Conservation (phyloP, 1,140 invertebrate genomes). For the Hormaphis cornu region DNA sequence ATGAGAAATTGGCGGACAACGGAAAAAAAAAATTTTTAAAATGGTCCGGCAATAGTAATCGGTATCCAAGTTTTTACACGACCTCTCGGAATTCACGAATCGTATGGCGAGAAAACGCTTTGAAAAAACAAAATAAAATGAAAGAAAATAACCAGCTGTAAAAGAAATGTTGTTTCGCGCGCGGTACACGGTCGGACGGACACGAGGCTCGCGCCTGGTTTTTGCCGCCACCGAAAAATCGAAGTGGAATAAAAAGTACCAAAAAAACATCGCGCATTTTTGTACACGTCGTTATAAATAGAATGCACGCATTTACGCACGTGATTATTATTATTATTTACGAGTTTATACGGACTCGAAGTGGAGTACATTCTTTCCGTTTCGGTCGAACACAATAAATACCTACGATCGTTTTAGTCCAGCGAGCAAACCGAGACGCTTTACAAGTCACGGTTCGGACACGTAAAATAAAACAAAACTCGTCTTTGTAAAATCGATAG, state of each 20-base stretch:
- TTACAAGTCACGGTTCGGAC: too few relatives aligned
- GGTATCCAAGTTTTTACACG: conserved; percentile 21
- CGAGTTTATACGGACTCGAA: too few relatives aligned
- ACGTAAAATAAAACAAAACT: too few relatives aligned
- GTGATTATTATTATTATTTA: too few relatives aligned
- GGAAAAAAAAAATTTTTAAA: background rate
- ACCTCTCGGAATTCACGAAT: conserved; percentile 15
- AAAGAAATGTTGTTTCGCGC: background rate
- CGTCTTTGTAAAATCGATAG: too few relatives aligned
- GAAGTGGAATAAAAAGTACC: background rate
- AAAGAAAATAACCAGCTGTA: background rate
- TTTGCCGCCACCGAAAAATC: background rate
- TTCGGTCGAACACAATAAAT: too few relatives aligned
- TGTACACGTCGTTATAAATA: conserved; percentile 5
- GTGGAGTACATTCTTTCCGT: too few relatives aligned
- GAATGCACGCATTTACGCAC: background rate
- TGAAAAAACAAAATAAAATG: conserved; percentile 1
- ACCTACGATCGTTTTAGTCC: too few relatives aligned
- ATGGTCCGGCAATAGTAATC: conserved; percentile 6
- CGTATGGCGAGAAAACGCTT: background rate
- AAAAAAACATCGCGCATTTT: background rate
- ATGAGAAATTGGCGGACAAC: background rate
- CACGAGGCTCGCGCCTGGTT: conserved; percentile 8
- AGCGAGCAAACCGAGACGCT: too few relatives aligned
- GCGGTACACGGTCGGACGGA: conserved; percentile 8